phyloP scores from a whole-genome alignment of 1,140 invertebrate genomes.

The Augochlora pura region DNA sequence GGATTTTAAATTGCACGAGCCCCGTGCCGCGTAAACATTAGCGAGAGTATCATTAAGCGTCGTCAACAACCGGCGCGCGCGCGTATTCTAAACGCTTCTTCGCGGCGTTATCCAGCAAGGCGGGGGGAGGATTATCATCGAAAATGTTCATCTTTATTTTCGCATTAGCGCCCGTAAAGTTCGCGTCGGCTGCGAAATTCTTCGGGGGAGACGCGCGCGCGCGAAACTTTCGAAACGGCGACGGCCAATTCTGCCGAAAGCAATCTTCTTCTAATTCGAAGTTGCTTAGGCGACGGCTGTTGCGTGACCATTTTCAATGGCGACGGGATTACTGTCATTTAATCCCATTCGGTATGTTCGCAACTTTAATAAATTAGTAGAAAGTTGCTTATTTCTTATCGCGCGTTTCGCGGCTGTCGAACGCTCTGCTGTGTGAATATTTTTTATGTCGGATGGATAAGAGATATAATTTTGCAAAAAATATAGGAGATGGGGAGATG shows the following conservation, averaged over 20 bases:
- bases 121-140: neutral
- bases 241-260: neutral
- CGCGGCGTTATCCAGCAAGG: neutral
- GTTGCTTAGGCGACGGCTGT: too few relatives aligned
- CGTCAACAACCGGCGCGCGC: neutral
- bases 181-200: neutral
- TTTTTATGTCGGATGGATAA: too few relatives aligned
- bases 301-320: too few relatives aligned
- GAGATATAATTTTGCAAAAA: too few relatives aligned
- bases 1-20: slow-evolving; percentile 27
- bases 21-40: slow-evolving; percentile 2
- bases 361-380: too few relatives aligned
- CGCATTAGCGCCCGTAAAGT: neutral
- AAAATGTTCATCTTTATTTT: neutral
- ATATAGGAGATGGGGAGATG: too few relatives aligned
- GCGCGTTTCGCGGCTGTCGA: too few relatives aligned
- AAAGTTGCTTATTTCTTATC: too few relatives aligned
- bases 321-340: too few relatives aligned
- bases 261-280: neutral
- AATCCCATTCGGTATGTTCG: too few relatives aligned
- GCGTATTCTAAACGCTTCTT: slow-evolving; percentile 4
- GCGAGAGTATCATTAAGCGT: neutral
- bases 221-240: neutral
- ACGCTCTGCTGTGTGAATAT: too few relatives aligned
- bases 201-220: neutral